Conservation (phyloP, 2,113 vertebrate species). For the Mystacornis crossleyi region DNA sequence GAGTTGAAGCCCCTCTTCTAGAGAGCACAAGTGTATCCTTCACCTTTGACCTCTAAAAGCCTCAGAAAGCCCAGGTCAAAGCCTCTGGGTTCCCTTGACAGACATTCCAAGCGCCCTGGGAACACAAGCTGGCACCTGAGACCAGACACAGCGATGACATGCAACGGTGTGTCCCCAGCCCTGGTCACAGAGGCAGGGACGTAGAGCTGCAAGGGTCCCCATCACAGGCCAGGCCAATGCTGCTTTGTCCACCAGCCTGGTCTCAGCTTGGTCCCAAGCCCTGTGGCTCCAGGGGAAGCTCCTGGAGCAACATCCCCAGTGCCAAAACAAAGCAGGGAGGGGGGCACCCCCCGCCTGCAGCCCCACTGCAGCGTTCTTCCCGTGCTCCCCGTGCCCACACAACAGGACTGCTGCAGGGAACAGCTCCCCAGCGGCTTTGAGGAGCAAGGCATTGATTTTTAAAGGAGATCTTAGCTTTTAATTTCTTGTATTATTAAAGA, state of each 20-base stretch:
- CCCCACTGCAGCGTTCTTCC: accelerated
- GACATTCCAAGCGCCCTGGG: neutral
- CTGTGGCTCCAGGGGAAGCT: neutral
- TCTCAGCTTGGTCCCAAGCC: neutral
- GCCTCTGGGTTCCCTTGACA: neutral
- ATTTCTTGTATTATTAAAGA: neutral
- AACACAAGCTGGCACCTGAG: neutral
- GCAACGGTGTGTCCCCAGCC: neutral
- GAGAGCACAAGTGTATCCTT: accelerated
- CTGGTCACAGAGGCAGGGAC: neutral
- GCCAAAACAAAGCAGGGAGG: neutral
- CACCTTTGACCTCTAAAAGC: neutral
- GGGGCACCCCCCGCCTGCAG: accelerated
- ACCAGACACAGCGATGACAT: accelerated
- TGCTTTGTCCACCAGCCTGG: neutral
- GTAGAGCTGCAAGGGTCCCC: neutral
- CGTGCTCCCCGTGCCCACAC: accelerated
- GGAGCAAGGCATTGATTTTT: neutral
- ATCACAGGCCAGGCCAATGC: accelerated
- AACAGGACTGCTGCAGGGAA: neutral
- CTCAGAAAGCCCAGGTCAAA: neutral
- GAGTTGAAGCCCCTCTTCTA: neutral
- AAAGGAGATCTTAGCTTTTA: neutral
- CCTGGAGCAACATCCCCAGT: neutral
- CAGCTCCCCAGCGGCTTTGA: neutral